Conservation (phyloP, 2,888 invertebrate genomes). For the Alloplasta piceator region DNA sequence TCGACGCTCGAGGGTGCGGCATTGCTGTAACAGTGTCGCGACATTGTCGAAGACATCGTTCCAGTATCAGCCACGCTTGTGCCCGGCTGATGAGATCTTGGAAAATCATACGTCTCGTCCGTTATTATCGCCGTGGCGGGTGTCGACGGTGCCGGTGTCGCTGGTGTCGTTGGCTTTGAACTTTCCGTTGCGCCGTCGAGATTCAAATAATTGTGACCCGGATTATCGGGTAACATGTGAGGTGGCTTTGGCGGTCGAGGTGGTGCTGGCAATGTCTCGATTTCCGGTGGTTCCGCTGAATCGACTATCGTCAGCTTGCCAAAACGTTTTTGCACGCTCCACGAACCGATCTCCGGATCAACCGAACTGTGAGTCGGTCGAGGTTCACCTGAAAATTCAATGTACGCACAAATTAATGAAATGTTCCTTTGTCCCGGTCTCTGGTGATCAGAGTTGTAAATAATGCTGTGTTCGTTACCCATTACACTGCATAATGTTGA, state of each 20-base stretch:
- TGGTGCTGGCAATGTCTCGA: slow-evolving; percentile 85
- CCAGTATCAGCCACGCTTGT: slow-evolving; percentile 76
- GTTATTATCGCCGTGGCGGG: slow-evolving; percentile 76
- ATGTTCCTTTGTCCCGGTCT: too few species aligned
- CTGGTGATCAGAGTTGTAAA: too few species aligned
- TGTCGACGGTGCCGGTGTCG: slow-evolving; percentile 78
- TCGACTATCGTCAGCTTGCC: slow-evolving; percentile 84
- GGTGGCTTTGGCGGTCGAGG: slow-evolving; percentile 91
- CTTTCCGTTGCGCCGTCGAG: slow-evolving; percentile 81
- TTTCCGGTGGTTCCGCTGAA: slow-evolving; percentile 74
- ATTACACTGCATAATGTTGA: too few species aligned
- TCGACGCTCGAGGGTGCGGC: slow-evolving; percentile 85
- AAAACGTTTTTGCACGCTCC: slow-evolving; percentile 86
- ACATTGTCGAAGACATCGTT: slow-evolving; percentile 73
- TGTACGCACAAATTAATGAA: too few species aligned
- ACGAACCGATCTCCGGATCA: slow-evolving; percentile 85
- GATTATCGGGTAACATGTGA: slow-evolving; percentile 83
- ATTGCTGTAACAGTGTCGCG: slow-evolving; percentile 86
- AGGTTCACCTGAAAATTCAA: slow-evolving; percentile 77
- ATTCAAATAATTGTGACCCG: slow-evolving; percentile 84
- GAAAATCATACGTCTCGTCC: slow-evolving; percentile 89
- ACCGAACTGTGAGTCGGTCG: slow-evolving; percentile 86
- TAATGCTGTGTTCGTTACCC: too few species aligned
- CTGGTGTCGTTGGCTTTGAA: slow-evolving; percentile 81
- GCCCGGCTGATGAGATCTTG: slow-evolving; percentile 86